Evolutionary conservation across 2,888 invertebrate species (phyloP).

Genomic region (Epistrophe eligans): DNA sequence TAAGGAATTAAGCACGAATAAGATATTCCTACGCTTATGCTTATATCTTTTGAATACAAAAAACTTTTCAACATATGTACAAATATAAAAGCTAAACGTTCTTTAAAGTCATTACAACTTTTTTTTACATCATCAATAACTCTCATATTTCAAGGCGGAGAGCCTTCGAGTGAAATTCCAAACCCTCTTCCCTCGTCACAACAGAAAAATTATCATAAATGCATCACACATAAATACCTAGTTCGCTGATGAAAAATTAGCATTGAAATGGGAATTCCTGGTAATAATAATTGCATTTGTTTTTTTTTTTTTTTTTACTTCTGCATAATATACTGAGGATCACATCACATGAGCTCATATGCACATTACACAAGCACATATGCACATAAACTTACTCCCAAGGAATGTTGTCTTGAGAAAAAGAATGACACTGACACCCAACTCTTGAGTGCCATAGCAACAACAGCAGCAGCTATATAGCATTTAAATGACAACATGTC

Average conservation of each 20-base stretch:
- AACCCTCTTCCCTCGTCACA: conserved; percentile 2
- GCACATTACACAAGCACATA: background rate
- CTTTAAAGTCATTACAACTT: background rate
- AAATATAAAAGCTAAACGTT: background rate
- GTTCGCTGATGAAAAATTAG: conserved; percentile 68
- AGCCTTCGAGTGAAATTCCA: conserved; percentile 11
- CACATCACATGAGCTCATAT: background rate
- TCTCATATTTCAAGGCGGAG: background rate
- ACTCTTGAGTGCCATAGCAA: conserved; percentile 20
- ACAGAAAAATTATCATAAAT: conserved; percentile 27
- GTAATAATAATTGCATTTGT: conserved; percentile 66
- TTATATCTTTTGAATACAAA: background rate
- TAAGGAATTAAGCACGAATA: background rate
- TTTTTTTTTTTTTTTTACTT: conserved; percentile 35
- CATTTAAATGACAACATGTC: conserved; percentile 56
- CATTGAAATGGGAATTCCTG: conserved; percentile 71
- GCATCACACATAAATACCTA: conserved; percentile 52
- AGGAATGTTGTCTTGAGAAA: conserved; percentile 58
- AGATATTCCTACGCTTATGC: background rate
- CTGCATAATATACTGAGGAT: conserved; percentile 22
- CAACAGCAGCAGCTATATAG: conserved; percentile 24
- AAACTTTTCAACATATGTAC: background rate
- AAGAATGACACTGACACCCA: conserved; percentile 67
- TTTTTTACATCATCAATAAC: background rate
- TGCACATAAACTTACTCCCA: conserved; percentile 31